Evolutionary conservation across 2,797 vertebrate genomes (phyloP), one percentile per base, ranked within the genome.

Genomic region (Molossus molossus): DNA sequence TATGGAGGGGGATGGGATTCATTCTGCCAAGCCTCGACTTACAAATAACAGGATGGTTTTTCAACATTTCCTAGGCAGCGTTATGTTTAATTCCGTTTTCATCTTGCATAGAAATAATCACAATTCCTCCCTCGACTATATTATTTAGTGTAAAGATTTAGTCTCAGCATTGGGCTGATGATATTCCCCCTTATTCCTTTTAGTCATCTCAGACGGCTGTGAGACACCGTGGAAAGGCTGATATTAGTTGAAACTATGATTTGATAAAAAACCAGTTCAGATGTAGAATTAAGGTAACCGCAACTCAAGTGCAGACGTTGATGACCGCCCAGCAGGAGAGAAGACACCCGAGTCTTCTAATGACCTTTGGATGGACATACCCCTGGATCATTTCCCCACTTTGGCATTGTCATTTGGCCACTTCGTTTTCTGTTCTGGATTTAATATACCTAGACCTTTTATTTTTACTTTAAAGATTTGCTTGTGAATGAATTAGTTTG

Each of bases 401-500:
- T 75, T 83, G 50, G 25, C 77, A 79, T 45, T 57, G 80, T 85
- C 21, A 58, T 55, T 33, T 81, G n/a, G 5, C 29, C 11, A 69
- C 67, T 94, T 90, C 37, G 23, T 81, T 96, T 86, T 64, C 57
- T 53, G 5, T 72, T 62, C 75, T 82, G 23, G 12, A 64, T 37
- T 77, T 73, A 60, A 13, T n/a, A 48, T 77, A 64, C 21, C 8
- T 11, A 82, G 11, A 12, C 53, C 29, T 87, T 82, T 40, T 27
- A 29, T 29, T 88, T 84, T 48, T 55, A 45, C 23, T 86, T 91
- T 80, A 88, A 93, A 33, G n/a, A 80, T 80, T 73, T 93, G 45
- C 95, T 96, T 84, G 55, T 50, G 27, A 64, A 88, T 87, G 50
- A 96, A 67, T 81, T 80, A 23, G n/a, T 80, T 25, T 58, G n/a